A percentile compares a stretch with the other conserved stretches of the same genome.
phyloP scores from a whole-genome alignment of 1,140 invertebrate species.

The Bombus impatiens region DNA sequence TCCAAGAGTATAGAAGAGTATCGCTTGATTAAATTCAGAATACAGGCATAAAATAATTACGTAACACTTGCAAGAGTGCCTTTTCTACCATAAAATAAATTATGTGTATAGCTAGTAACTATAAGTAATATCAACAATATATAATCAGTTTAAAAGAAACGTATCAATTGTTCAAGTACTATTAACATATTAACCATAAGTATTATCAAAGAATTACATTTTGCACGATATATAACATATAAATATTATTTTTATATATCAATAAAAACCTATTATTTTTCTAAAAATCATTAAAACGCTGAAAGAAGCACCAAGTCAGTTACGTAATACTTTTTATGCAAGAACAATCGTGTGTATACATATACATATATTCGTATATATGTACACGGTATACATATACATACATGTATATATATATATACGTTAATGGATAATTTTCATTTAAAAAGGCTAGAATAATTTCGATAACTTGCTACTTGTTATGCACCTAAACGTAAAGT shows the following conservation, averaged over 20 bases:
- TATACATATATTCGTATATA: constrained; percentile 48
- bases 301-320: constrained; percentile 28
- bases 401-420: constrained; percentile 40
- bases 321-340: constrained; percentile 51
- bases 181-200: background rate
- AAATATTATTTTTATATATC: background rate
- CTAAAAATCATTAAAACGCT: background rate
- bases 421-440: constrained; percentile 43
- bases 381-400: constrained; percentile 45
- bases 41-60: constrained; percentile 43
- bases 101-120: background rate
- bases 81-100: background rate
- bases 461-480: constrained; percentile 52
- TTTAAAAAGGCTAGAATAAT: constrained; percentile 58
- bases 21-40: constrained; percentile 42
- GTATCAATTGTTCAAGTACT: background rate
- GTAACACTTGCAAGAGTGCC: constrained; percentile 37
- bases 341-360: constrained; percentile 32
- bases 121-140: background rate
- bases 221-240: background rate
- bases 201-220: too few species aligned
- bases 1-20: constrained; percentile 36
- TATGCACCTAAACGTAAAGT: constrained; percentile 53
- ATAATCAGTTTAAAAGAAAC: background rate
- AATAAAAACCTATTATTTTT: background rate